Percentiles rank a stretch among this genome's conserved stretches.
Conservation (phyloP, 2,113 vertebrate genomes). For the Apistogramma diplotaenia region DNA sequence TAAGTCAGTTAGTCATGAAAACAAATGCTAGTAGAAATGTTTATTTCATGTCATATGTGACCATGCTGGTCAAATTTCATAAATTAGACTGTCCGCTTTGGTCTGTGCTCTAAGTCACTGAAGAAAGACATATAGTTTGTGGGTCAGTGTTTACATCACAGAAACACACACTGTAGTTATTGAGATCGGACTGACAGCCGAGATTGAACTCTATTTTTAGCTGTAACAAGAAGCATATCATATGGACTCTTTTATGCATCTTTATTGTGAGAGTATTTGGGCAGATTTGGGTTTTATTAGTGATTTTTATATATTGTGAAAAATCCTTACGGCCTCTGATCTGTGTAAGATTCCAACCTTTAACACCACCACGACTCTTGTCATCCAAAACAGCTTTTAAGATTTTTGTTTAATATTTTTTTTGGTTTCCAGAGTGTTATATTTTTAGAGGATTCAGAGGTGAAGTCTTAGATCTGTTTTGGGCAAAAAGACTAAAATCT, state of each 20-base stretch:
- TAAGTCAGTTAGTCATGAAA: background rate
- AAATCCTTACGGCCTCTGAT: conserved; percentile 23
- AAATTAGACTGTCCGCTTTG: background rate
- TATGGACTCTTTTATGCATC: conserved; percentile 8
- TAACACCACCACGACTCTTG: conserved; percentile 7
- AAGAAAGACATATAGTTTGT: background rate
- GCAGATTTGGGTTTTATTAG: conserved; percentile 28
- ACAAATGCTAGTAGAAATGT: background rate
- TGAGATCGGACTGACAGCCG: conserved; percentile 23
- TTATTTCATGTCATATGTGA: background rate
- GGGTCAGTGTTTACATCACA: background rate
- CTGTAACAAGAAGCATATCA: conserved; percentile 2
- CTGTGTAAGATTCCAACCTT: conserved; percentile 22
- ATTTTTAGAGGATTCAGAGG: conserved; percentile 22
- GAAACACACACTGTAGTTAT: background rate
- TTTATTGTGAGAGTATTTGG: conserved; percentile 22
- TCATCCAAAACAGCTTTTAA: conserved; percentile 11
- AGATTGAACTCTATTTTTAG: conserved; percentile 34
- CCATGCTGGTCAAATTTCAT: background rate
- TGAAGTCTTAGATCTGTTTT: conserved; percentile 5
- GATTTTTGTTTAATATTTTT: background rate
- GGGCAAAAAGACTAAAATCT: conserved; percentile 3
- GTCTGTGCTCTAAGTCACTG: background rate
- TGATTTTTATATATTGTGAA: conserved; percentile 26
- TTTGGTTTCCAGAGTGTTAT: conserved; percentile 35